These are phyloP conservation scores for Thymelicus lineola DNA, from an alignment of 2,888 invertebrate genomes.

Conservation along the genomic window DNA sequence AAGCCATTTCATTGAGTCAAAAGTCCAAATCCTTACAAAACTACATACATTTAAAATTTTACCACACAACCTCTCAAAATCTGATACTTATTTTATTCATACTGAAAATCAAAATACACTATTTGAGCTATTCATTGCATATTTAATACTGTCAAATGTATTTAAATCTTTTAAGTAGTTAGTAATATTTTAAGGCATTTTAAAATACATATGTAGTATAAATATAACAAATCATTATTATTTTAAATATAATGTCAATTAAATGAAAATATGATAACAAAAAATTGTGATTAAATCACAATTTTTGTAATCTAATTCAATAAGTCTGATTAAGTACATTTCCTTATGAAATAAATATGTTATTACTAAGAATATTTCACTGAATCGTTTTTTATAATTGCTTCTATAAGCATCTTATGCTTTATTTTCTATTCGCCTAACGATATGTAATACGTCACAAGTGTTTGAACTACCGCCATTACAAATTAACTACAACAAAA, in stretches of 20 bases:
- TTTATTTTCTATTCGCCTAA: background rate
- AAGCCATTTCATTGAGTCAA: background rate
- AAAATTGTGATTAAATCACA: too few relatives aligned
- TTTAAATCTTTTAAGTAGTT: background rate
- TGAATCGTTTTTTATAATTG: background rate
- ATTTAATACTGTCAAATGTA: background rate
- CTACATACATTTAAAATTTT: constrained; percentile 6
- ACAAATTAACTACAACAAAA: background rate
- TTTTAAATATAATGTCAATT: background rate
- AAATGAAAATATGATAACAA: background rate
- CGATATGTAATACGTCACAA: background rate
- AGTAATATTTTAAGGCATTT: too few relatives aligned
- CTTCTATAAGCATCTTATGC: too few relatives aligned
- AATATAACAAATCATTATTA: too few relatives aligned
- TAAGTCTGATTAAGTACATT: too few relatives aligned
- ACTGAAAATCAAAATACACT: too few relatives aligned
- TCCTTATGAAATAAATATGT: too few relatives aligned
- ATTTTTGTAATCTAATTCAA: too few relatives aligned
- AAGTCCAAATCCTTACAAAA: background rate
- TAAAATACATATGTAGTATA: too few relatives aligned
- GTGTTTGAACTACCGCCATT: background rate
- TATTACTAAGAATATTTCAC: background rate
- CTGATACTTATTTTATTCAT: background rate
- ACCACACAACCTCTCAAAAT: constrained; percentile 16
- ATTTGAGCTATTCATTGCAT: too few relatives aligned